Evolutionary conservation across 1,140 invertebrate genomes (phyloP).

Genomic region (Atta cephalotes): DNA sequence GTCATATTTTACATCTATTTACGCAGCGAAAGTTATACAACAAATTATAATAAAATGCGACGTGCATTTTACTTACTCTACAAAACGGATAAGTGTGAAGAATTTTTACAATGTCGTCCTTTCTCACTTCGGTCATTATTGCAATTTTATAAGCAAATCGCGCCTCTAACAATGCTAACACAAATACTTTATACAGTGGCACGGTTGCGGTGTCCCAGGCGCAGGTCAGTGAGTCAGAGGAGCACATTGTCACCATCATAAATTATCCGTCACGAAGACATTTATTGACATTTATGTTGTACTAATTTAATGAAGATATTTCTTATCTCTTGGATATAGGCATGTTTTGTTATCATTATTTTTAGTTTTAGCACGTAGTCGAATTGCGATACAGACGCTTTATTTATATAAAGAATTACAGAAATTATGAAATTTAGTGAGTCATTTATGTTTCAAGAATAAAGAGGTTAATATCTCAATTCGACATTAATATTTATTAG

Average conservation of each 20-base stretch:
- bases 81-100: constrained; percentile 84
- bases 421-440: not conserved
- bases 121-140: constrained; percentile 84
- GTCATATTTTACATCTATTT: not conserved
- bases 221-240: constrained; percentile 59
- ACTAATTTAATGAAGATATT: not conserved
- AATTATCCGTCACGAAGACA: not conserved
- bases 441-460: not conserved
- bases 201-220: constrained; percentile 72
- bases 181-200: constrained; percentile 23
- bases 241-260: not conserved
- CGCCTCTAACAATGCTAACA: constrained; percentile 34
- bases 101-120: constrained; percentile 84
- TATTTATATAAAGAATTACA: not conserved
- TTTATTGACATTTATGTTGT: not conserved
- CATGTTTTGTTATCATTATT: constrained; percentile 1
- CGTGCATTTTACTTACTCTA: constrained; percentile 79
- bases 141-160: constrained; percentile 49
- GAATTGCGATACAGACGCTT: not conserved
- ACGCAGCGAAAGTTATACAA: constrained; percentile 3
- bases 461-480: constrained; percentile 46
- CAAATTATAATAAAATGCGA: not conserved
- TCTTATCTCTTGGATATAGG: not conserved
- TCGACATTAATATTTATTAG: not conserved
- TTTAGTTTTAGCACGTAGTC: not conserved